Conservation (phyloP, 2,113 vertebrate species). For the Oreotrochilus melanogaster region DNA sequence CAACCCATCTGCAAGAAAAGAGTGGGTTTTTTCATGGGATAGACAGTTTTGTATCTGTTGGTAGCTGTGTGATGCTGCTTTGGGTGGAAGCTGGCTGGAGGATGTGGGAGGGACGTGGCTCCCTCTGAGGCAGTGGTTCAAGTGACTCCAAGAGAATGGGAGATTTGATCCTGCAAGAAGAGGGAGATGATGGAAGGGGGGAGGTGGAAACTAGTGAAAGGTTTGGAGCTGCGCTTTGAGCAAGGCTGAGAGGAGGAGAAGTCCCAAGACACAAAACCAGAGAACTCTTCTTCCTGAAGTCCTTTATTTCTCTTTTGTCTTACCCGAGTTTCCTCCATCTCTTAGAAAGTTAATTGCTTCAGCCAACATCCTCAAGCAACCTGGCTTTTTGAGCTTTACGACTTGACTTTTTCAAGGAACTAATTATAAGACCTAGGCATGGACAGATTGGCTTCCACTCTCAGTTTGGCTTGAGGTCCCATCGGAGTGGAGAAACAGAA, state of each 20-base stretch:
- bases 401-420: neutral
- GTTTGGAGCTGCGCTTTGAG: neutral
- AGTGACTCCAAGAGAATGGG: neutral
- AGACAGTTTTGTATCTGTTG: neutral
- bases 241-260: neutral
- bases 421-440: neutral
- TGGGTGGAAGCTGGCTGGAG: neutral
- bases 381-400: neutral
- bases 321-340: neutral
- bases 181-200: neutral
- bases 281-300: neutral
- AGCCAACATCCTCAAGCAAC: neutral
- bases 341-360: neutral
- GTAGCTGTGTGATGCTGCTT: neutral
- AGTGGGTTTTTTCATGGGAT: neutral
- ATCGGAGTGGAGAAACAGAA: neutral
- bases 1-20: neutral
- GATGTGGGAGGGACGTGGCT: neutral
- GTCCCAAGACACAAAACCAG: neutral
- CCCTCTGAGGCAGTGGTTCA: neutral
- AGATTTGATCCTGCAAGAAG: neutral
- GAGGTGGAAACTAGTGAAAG: neutral
- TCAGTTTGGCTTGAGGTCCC: neutral
- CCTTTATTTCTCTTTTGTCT: neutral
- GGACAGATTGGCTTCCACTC: neutral